Evolutionary conservation across 2,113 vertebrate genomes (phyloP), one percentile per base, ranked within the genome.

Genomic region (Talpa occidentalis): DNA sequence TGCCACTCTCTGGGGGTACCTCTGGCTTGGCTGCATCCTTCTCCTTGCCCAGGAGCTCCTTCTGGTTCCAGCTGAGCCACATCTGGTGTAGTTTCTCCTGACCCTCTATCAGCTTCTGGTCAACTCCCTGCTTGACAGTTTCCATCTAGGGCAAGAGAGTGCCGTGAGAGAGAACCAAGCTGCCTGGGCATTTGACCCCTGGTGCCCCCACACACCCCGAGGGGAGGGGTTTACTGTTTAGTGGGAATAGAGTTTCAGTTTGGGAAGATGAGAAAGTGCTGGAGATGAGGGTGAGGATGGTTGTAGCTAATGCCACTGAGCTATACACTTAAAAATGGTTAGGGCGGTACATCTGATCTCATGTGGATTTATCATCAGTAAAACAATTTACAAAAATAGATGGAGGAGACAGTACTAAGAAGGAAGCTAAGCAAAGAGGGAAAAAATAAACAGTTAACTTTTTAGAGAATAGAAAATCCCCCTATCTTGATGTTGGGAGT

Each of bases 11-110:
- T 9, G 52, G 0, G 1, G n/a, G 0, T 98, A 98, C 98, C 98
- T 98, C 98, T 6, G 82, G 2, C 24, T 97, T 54, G 49, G 90
- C 88, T 0, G 73, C 96, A 72, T 90, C 94, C 30, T 95, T 74
- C 79, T 97, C 98, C 9, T 30, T 66, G 37, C 90, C 97, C 82
- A 88, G 96, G 3, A 97, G 96, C 32, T 98, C 98, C 32, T 96
- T 98, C 95, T 98, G 97, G 91, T 97, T 98, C 99, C 99, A 99
- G 85, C 98, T 98, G 0, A 97, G 97, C 99, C 99, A 99, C 87
- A 98, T 98, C 95, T 98, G 98, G 67, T 98, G 97, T 74, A 99
- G 98, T 94, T 99, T 99, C 97, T 99, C 98, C 1, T 98, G 98
- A 3, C 98, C 98, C 19, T 98, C 99, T 37, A 97, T 98, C 47